Conservation (phyloP, 2,113 vertebrate species). For the Chionodraco myersi region DNA sequence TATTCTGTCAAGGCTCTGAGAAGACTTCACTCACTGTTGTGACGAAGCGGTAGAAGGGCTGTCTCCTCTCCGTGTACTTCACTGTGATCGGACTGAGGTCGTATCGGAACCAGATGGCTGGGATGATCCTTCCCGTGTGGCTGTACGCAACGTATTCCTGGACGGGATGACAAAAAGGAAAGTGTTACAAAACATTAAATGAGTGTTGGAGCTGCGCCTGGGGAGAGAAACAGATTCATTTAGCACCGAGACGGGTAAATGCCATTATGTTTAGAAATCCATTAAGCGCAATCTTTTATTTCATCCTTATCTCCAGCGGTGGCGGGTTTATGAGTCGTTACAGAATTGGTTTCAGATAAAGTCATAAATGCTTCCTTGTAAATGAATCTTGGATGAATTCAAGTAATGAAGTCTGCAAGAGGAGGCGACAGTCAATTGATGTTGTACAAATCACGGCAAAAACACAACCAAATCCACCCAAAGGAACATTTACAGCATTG, state of each 20-base stretch:
- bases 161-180: not conserved
- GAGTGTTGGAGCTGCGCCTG: not conserved
- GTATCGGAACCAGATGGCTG: conserved; percentile 98
- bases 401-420: conserved; percentile 12
- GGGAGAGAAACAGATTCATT: not conserved
- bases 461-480: not conserved
- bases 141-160: conserved; percentile 98
- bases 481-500: not conserved
- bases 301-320: not conserved
- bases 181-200: not conserved
- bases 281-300: not conserved
- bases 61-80: conserved; percentile 96
- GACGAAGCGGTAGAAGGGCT: conserved; percentile 97
- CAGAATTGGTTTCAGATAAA: conserved; percentile 5
- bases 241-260: not conserved
- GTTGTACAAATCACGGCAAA: not conserved
- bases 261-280: conserved; percentile 15
- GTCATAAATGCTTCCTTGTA: conserved; percentile 41
- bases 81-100: conserved; percentile 99
- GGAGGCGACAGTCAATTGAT: not conserved
- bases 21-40: conserved; percentile 90
- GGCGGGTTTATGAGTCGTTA: conserved; percentile 38
- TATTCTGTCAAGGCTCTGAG: not conserved
- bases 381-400: conserved; percentile 25
- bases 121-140: conserved; percentile 97